Evolutionary conservation across 2,888 invertebrate genomes (phyloP), one percentile per base, ranked within the genome.

Genomic region (Agrenia bidenticulata): DNA sequence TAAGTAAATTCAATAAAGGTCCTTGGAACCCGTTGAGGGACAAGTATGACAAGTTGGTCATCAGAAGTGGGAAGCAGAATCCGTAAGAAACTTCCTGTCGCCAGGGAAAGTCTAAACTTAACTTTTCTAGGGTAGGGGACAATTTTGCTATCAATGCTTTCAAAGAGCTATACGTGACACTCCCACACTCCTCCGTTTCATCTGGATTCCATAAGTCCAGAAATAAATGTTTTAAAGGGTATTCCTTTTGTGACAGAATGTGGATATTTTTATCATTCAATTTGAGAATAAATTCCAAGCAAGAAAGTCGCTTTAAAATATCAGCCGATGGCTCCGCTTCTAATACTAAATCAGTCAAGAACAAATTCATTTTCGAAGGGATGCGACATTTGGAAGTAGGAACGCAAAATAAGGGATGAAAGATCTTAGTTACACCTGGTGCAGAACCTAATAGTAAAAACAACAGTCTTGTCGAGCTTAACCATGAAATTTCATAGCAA

Each of bases 371-470:
- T 15, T 23, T 21, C 2, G 58, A 58, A 2, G 58, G 42, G 11
- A 58, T 58, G 9, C 58, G 13, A 58, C 58, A 58, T 58, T 49
- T 58, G 24, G 58, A 24, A 7, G 58, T 41, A 5, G 58, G 58
- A 24, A 45, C 15, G 27, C 24, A 58, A 49, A 58, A 58, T 17
- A 24, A 2, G 7, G 58, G 58, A 15, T 45, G 42, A n/a, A n/a
- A 23, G 26, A 58, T 58, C 26, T 42, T 45, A 2, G 2, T 26
- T 13, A 58, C 9, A 26, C 45, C 23, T 42, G 58, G 58, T 24
- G 58, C 58, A 11, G 49, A 13, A 21, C 13, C 9, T 2, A 45
- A 24, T 23, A 58, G 42, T 11, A 23, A 19, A 5, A 4, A 19
- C 4, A 58, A 17, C 2, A 58, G 26, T n/a, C 41, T 49, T 21